Conservation (phyloP, 1,140 invertebrate species). For the Trichogramma pretiosum region DNA sequence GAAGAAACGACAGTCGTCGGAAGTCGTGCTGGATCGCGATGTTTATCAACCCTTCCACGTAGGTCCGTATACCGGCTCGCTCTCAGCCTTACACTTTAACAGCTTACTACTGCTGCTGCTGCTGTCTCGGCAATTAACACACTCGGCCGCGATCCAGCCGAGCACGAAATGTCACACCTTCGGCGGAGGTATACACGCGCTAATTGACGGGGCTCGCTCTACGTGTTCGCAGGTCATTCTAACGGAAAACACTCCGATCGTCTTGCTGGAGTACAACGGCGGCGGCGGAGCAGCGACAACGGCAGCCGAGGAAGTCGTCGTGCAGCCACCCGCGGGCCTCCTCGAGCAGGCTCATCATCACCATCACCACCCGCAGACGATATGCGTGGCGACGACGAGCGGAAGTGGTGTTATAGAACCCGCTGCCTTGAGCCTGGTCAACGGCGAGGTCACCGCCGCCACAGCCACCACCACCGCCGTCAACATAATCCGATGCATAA, state of each 20-base stretch:
- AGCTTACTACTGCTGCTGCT: too few relatives aligned
- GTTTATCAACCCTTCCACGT: too few relatives aligned
- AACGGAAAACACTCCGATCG: constrained; percentile 13
- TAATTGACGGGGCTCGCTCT: background rate
- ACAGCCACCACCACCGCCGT: constrained; percentile 22
- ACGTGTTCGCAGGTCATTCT: constrained; percentile 9
- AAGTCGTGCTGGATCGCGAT: too few relatives aligned
- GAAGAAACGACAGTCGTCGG: too few relatives aligned
- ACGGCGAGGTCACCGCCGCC: background rate
- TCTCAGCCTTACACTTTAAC: too few relatives aligned
- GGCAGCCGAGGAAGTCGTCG: background rate
- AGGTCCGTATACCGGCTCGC: too few relatives aligned
- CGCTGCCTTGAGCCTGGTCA: constrained; percentile 5
- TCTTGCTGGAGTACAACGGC: constrained; percentile 22
- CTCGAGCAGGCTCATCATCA: background rate
- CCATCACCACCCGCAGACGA: background rate
- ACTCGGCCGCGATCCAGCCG: too few relatives aligned
- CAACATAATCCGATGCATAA: constrained; percentile 32
- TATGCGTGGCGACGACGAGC: background rate
- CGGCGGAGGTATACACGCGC: background rate
- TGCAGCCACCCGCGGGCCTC: background rate
- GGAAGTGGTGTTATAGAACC: constrained; percentile 14
- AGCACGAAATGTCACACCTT: background rate
- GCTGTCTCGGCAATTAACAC: too few relatives aligned
- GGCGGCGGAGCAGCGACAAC: background rate